phyloP scores from a whole-genome alignment of 2,113 vertebrate species.

The Oreochromis niloticus region DNA sequence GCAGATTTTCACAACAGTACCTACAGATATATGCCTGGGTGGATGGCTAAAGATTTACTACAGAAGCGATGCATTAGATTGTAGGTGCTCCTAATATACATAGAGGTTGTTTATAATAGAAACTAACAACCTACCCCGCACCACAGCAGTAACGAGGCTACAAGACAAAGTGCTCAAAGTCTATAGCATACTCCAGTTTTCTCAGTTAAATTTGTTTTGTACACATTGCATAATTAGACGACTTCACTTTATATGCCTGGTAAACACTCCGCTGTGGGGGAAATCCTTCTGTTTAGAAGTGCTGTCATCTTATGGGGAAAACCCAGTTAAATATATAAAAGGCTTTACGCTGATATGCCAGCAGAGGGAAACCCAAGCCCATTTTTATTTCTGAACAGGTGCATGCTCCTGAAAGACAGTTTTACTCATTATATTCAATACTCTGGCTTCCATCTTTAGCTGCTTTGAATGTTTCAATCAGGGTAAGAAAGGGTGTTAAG shows the following conservation, averaged over 20 bases:
- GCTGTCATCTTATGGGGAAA: slow-evolving; percentile 34
- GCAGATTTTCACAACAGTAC: background rate
- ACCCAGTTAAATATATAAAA: background rate
- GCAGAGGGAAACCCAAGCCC: slow-evolving; percentile 45
- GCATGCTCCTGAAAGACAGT: background rate
- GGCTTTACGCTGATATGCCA: slow-evolving; percentile 18
- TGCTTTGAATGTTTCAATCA: background rate
- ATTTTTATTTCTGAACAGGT: background rate
- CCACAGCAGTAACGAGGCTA: background rate
- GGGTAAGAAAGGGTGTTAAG: background rate
- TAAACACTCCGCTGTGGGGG: background rate
- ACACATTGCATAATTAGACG: background rate
- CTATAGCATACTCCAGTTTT: background rate
- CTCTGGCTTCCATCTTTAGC: background rate
- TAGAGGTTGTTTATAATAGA: background rate
- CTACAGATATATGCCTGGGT: background rate
- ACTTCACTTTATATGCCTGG: background rate
- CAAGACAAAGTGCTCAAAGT: background rate
- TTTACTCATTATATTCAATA: background rate
- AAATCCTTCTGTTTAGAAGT: background rate
- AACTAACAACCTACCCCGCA: background rate
- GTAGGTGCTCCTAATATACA: background rate
- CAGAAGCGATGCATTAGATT: background rate
- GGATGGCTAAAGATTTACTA: background rate
- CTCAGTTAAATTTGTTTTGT: background rate